Evolutionary conservation across 2,888 invertebrate genomes (phyloP), one percentile per base, ranked within the genome.

Genomic region (Rhagium mordax): DNA sequence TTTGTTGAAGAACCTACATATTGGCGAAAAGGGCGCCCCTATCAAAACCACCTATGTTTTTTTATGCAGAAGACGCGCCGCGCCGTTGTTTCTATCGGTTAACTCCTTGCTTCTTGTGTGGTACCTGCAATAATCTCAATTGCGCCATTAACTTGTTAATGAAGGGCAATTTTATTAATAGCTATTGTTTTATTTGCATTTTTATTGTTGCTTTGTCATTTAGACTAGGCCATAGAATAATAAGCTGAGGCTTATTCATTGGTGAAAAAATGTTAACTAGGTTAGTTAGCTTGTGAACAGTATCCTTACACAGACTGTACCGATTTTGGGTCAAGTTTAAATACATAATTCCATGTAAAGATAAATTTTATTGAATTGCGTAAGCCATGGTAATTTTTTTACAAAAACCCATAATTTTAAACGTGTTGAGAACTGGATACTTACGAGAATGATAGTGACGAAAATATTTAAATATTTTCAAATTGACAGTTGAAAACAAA

Each of bases 151-250:
- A 1, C n/a, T 41, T 4, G 55, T 57, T 57, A 24, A 57, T 27
- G 27, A 57, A 57, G 55, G 55, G n/a, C 55, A 27, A 57, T 24
- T 57, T 57, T 55, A 55, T 55, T 24, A 57, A 24, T 27, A 57
- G 27, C 1, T 13, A 57, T 27, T 27, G 27, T 24, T 57, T 57
- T 57, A 57, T 27, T 57, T 57, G 27, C 27, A 27, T 27, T 57
- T 57, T 27, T 27, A 57, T 57, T 57, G 27, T 57, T 57, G 27
- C 27, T 27, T 57, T 27, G 55, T 15, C 55, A 27, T 27, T 27
- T 27, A 41, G 27, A 57, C 27, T 57, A 57, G 24, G 27, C 55
- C 55, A 24, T 27, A 57, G 27, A 57, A 41, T n/a, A 13, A 41
- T n/a, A 13, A 41, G 4, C 55, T 27, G 55, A 27, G 55, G 27